Base-by-base conservation (phyloP, 2,797 vertebrate genomes). In the Pteronotus mesoamericanus region DNA sequence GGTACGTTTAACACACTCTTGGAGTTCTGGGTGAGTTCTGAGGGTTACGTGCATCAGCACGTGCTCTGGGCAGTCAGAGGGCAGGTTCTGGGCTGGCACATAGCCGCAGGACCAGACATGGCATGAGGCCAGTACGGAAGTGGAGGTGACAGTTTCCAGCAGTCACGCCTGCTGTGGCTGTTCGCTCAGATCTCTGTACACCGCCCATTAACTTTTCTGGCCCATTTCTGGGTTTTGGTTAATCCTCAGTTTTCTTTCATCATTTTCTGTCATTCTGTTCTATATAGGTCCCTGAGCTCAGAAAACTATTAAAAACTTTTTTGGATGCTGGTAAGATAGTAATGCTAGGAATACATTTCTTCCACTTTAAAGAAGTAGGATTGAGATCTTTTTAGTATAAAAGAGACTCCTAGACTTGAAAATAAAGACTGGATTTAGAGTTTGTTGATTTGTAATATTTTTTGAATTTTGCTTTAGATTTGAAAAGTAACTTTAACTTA, bases 91-190 rank as follows among this genome's bases (percentile, higher is more conserved):
- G 34, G 68, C 39, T 3, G 2, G 51, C 24, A 3, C 8, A 7
- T 4, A 1, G 88, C 39, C 15, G 0, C 24, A 9, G 68, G 16
- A 0, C 2, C 61, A 7, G 53, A 18, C 1, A 2, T 1, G 10
- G n/a, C 10, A 0, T 3, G 32, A 8, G 10, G 46, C 2, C 2
- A 14, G 37, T 3, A 3, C 1, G 26, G 11, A 1, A 37, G 32
- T 12, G 19, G 22, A 4, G 57, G 77, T 6, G 3, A 5, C 11
- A 0, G 37, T 11, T 14, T 26, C 5, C 8, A 22, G 0, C 55
- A 8, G 29, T 42, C 24, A 9, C 19, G 48, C 1, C 0, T 4
- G 42, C 78, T 32, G 12, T 2, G 0, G 10, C n/a, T 22, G 29
- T 24, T 24, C 21, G 2, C 37, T 44, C 44, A 1, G 1, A 22